Base-by-base conservation (phyloP, 2,113 vertebrate genomes). In the Loxodonta africana region DNA sequence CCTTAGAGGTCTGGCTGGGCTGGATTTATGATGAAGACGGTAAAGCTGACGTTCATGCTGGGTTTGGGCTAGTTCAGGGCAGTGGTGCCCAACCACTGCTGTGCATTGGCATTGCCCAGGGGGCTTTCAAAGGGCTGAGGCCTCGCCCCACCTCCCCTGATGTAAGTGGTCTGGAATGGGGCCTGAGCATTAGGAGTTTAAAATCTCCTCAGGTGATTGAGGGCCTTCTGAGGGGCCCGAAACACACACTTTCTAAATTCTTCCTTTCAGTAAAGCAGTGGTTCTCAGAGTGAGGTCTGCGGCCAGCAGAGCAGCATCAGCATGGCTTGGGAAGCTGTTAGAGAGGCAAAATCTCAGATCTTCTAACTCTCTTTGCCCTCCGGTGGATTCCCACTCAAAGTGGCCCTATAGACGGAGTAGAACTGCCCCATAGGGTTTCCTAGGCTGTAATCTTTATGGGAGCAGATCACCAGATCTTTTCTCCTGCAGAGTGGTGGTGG, bases 311-410 rank as follows among this genome's bases (percentile, higher is more conserved):
- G 88, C 60, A 69, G 37, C 48, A 78, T 15, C 67, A 21, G 14
- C 2, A 0, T 25, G 41, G 8, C 57, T 25, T 37, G 46, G 77
- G 80, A 51, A 0, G 9, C 18, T 11, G 14, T 28, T 5, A 30
- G 77, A 78, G 69, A 14, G 5, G 4, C 1, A 18, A 0, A 23
- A 53, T 62, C 5, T 25, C 37, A 74, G 82, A 33, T n/a, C 33
- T 30, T 8, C 26, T 18, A 4, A 4, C 76, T 6, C 44, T 3
- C 41, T 7, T 3, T 71, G 14, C 33, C 69, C 69, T 33, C 30
- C 69, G 20, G 69, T 17, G n/a, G 69, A 73, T 73, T 20, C 69
- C 6, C 5, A 37, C 33, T 73, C 69, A n/a, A 6, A 37, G 69
- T 5, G 69, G 20, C 17, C n/a, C n/a, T n/a, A 7, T 6, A 37